These are phyloP conservation scores for Acrocyrtus sp. DNA, from an alignment of 2,888 invertebrate genomes.

Conservation along the genomic window DNA sequence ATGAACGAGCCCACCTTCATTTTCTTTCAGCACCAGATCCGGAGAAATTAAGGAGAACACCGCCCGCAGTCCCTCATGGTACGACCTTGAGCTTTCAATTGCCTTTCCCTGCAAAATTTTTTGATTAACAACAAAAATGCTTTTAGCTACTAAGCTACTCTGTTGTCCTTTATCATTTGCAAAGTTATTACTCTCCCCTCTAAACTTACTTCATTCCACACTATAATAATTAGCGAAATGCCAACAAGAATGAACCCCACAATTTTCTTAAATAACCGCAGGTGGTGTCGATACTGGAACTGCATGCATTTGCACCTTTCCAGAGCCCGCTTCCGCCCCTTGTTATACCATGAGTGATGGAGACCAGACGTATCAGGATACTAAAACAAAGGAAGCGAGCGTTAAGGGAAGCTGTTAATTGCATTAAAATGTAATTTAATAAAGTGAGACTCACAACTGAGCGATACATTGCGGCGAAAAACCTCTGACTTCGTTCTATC, in stretches of 20 bases:
- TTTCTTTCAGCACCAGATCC: slow-evolving; percentile 70
- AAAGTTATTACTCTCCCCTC: not conserved
- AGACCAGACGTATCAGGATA: slow-evolving; percentile 64
- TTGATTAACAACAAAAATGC: slow-evolving; percentile 37
- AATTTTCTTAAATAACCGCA: slow-evolving; percentile 60
- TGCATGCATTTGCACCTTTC: slow-evolving; percentile 61
- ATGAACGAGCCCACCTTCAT: slow-evolving; percentile 82
- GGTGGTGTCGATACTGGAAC: slow-evolving; percentile 58
- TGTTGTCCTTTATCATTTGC: too few relatives aligned
- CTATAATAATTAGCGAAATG: slow-evolving; percentile 69
- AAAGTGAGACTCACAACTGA: slow-evolving; percentile 47
- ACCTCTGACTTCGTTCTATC: not conserved
- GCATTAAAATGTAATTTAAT: not conserved
- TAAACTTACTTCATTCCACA: slow-evolving; percentile 88
- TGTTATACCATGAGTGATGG: slow-evolving; percentile 57
- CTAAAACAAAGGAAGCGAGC: slow-evolving; percentile 59
- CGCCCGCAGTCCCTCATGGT: slow-evolving; percentile 80
- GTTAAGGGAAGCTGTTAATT: not conserved
- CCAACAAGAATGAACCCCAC: slow-evolving; percentile 54
- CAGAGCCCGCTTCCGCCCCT: slow-evolving; percentile 45
- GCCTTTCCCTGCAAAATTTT: slow-evolving; percentile 73
- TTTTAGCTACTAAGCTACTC: too few relatives aligned
- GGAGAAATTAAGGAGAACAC: slow-evolving; percentile 69
- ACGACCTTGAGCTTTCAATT: slow-evolving; percentile 79
- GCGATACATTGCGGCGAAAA: slow-evolving; percentile 48